phyloP scores from a whole-genome alignment of 1,140 invertebrate species.

The Watersipora subatra region DNA sequence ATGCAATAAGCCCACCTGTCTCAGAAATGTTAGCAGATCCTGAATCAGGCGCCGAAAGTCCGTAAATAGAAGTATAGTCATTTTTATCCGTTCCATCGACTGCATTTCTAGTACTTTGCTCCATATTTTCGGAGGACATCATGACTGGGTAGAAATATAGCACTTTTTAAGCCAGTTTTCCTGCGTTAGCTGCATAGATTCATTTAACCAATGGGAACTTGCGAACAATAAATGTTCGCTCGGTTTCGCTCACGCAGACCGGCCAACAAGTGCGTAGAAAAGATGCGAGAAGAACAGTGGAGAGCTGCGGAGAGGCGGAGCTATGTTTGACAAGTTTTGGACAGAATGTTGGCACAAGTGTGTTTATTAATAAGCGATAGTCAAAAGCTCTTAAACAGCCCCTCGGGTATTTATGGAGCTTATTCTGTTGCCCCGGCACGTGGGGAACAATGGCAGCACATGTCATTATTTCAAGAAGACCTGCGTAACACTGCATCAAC shows the following conservation, averaged over 20 bases:
- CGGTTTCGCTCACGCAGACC: no score
- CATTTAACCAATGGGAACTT: no score
- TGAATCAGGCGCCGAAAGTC: not conserved
- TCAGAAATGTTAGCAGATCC: not conserved
- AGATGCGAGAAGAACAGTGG: no score
- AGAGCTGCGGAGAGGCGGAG: no score
- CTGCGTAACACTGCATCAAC: no score
- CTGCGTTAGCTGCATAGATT: no score
- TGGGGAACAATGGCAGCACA: not conserved
- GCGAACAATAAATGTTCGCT: no score
- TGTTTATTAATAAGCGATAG: not conserved
- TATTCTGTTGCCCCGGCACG: not conserved
- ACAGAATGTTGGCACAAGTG: not conserved
- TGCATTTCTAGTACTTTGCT: not conserved
- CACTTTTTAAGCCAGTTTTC: no score
- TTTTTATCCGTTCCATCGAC: not conserved
- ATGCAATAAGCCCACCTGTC: not conserved
- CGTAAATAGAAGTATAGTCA: not conserved
- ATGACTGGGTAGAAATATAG: no score
- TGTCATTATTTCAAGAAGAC: not conserved
- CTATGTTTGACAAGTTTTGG: not conserved
- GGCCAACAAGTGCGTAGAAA: no score
- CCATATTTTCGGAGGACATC: not conserved
- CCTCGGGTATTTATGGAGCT: not conserved
- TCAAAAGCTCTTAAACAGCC: not conserved